Percentiles rank a stretch among this genome's conserved stretches.
These are phyloP conservation scores for Vanacampus margaritifer DNA, from an alignment of 2,113 vertebrate genomes.

Conservation along the genomic window DNA sequence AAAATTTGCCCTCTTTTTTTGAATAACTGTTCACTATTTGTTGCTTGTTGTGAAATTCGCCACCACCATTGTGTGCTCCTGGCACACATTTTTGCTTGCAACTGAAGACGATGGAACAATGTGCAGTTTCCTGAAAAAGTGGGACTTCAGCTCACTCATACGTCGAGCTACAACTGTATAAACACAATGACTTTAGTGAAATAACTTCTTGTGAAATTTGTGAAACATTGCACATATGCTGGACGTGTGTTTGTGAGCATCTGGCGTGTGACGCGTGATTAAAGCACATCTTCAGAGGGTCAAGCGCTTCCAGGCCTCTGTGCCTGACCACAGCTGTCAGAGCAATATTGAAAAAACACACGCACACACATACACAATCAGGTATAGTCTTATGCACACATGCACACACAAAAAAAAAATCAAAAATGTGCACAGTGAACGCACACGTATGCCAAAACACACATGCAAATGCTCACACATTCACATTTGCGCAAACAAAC, in stretches of 20 bases:
- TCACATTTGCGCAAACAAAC: background rate
- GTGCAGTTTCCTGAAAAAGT: background rate
- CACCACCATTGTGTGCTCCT: background rate
- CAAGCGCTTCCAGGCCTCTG: conserved; percentile 11
- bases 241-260: background rate
- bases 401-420: background rate
- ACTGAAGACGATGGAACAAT: background rate
- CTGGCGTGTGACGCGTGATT: background rate
- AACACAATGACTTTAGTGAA: background rate
- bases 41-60: background rate
- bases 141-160: background rate
- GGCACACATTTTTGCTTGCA: background rate
- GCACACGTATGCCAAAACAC: too few relatives aligned
- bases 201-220: background rate
- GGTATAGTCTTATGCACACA: too few relatives aligned
- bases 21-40: too few relatives aligned
- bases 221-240: background rate
- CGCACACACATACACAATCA: background rate
- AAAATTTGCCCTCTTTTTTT: too few relatives aligned
- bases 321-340: conserved; percentile 9
- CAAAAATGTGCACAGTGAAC: too few relatives aligned
- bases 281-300: conserved; percentile 7
- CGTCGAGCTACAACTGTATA: background rate
- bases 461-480: too few relatives aligned
- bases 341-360: background rate